Percentiles rank a stretch among this genome's conserved stretches.
phyloP scores from a whole-genome alignment of 2,888 invertebrate species.

The Ectemnius cavifrons region DNA sequence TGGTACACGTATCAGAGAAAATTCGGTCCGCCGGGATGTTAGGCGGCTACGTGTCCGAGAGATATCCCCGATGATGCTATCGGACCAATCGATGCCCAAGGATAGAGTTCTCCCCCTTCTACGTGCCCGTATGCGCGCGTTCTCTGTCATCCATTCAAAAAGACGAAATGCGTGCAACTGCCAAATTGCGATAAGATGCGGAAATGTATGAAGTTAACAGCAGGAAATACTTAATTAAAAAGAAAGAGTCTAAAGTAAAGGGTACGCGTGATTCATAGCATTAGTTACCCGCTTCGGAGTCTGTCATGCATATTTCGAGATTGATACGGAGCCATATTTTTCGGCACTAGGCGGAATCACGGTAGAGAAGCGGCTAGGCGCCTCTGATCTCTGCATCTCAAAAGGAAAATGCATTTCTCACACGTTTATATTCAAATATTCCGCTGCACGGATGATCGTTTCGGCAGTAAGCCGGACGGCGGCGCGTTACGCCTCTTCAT shows the following conservation, averaged over 20 bases:
- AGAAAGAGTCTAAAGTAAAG: neutral
- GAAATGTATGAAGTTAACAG: too few species aligned
- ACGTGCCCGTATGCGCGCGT: neutral
- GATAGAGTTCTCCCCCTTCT: conserved; percentile 27
- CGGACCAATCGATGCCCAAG: conserved; percentile 59
- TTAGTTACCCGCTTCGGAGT: neutral
- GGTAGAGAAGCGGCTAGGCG: neutral
- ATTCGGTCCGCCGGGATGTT: conserved; percentile 61
- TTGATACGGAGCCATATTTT: neutral
- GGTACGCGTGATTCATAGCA: too few species aligned
- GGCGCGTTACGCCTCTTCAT: neutral
- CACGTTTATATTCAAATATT: conserved; percentile 8
- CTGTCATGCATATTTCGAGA: neutral
- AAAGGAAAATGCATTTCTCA: conserved; percentile 1
- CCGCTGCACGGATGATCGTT: conserved; percentile 1
- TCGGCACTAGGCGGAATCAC: neutral
- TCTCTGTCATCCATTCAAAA: neutral
- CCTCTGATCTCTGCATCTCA: conserved; percentile 9
- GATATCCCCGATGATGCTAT: conserved; percentile 63
- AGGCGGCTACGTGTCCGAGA: conserved; percentile 60
- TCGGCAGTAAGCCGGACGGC: neutral
- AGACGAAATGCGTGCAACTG: too few species aligned
- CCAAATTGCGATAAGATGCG: too few species aligned
- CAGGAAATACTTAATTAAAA: too few species aligned
- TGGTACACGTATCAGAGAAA: conserved; percentile 46